These are phyloP conservation scores for Halyomorpha halys DNA, from an alignment of 1,140 invertebrate genomes.

Conservation along the genomic window DNA sequence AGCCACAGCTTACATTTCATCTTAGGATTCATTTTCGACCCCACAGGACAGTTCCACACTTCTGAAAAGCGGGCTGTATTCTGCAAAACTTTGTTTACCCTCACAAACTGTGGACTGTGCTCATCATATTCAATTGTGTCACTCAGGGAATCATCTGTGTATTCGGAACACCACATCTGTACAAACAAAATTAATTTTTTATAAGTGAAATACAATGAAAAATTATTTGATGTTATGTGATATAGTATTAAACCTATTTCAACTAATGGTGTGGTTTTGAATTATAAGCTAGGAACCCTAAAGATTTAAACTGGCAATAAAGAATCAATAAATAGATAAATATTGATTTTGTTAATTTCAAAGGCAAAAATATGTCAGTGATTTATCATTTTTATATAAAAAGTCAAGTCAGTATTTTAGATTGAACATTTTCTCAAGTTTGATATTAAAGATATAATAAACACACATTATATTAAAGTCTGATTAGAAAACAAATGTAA, in stretches of 20 bases:
- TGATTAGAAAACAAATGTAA: too few relatives aligned
- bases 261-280: neutral
- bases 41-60: slow-evolving; percentile 71
- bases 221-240: neutral
- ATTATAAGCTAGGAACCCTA: too few relatives aligned
- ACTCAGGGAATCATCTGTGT: slow-evolving; percentile 63
- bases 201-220: neutral
- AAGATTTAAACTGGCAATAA: too few relatives aligned
- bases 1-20: slow-evolving; percentile 85
- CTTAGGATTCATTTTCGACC: slow-evolving; percentile 77
- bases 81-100: slow-evolving; percentile 80
- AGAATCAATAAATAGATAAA: too few relatives aligned
- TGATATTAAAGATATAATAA: too few relatives aligned
- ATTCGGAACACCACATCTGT: slow-evolving; percentile 78
- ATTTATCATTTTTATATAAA: too few relatives aligned
- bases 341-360: too few relatives aligned
- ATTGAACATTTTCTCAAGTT: too few relatives aligned
- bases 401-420: too few relatives aligned
- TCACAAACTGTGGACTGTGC: slow-evolving; percentile 63
- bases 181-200: slow-evolving; percentile 4
- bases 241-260: neutral
- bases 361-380: too few relatives aligned
- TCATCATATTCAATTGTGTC: slow-evolving; percentile 69
- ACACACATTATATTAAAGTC: too few relatives aligned
- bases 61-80: slow-evolving; percentile 81